A percentile compares a stretch with the other conserved stretches of the same genome.
These are phyloP conservation scores for Papilio glaucus DNA, from an alignment of 1,140 invertebrate genomes.

Conservation along the genomic window DNA sequence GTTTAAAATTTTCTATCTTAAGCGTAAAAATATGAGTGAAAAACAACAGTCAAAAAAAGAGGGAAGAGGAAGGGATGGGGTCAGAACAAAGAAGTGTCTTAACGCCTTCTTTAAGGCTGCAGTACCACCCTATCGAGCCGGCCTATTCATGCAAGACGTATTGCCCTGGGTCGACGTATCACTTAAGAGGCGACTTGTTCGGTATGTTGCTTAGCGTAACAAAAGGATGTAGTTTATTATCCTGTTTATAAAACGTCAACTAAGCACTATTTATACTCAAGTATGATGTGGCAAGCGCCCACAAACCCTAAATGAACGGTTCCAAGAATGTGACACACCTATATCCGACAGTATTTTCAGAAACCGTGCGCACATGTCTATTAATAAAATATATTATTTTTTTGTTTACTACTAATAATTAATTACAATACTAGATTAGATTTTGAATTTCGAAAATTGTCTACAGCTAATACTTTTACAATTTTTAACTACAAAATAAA, in stretches of 20 bases:
- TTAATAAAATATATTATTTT: not conserved
- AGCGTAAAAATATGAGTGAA: no score
- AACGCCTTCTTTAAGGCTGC: no score
- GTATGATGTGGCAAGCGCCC: conserved; percentile 21
- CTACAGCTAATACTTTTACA: no score
- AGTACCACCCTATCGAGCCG: not conserved
- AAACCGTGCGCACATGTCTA: not conserved
- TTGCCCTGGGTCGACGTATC: not conserved
- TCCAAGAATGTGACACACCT: conserved; percentile 37
- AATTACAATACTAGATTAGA: not conserved
- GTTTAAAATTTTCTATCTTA: no score
- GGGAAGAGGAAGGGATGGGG: no score
- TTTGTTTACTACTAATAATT: not conserved
- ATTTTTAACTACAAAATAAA: no score
- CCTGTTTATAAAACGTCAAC: conserved; percentile 18
- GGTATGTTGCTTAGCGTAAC: no score
- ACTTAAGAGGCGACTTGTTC: no score
- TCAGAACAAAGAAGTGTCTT: no score
- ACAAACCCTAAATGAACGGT: conserved; percentile 31
- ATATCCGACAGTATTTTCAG: conserved; percentile 22
- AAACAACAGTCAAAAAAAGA: no score
- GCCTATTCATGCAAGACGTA: conserved; percentile 3
- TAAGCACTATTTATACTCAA: conserved; percentile 31
- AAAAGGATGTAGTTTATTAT: not conserved
- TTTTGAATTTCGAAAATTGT: no score